Conservation (phyloP, 2,113 vertebrate genomes). For the Zosterops lateralis region DNA sequence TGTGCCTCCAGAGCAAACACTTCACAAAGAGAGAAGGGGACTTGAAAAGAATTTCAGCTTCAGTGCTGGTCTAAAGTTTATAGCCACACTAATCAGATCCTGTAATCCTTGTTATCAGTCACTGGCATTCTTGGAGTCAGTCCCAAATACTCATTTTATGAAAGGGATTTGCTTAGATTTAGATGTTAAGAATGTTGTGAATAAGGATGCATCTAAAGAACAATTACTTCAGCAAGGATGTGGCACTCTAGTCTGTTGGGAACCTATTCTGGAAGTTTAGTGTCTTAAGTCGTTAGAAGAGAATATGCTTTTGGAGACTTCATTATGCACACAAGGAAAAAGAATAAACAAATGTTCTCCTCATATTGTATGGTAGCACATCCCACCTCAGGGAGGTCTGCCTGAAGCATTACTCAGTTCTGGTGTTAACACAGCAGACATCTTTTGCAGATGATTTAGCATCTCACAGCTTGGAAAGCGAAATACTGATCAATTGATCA, state of each 20-base stretch:
- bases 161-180: slow-evolving; percentile 24
- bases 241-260: background rate
- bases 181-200: slow-evolving; percentile 10
- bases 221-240: background rate
- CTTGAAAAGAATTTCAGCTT: slow-evolving; percentile 41
- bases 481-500: background rate
- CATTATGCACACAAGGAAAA: background rate
- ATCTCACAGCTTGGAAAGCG: background rate
- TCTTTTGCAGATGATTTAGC: background rate
- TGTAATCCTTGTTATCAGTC: slow-evolving; percentile 45
- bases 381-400: background rate
- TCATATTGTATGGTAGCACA: background rate
- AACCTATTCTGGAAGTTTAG: background rate
- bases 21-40: slow-evolving; percentile 26
- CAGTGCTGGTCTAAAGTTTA: background rate
- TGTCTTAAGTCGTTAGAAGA: background rate
- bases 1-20: slow-evolving; percentile 45
- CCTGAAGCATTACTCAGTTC: background rate
- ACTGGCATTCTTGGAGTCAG: slow-evolving; percentile 43
- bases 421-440: background rate
- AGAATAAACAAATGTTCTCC: background rate
- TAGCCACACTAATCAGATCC: slow-evolving; percentile 6
- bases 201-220: background rate
- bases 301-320: background rate
- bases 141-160: slow-evolving; percentile 42